Evolutionary conservation across 2,888 invertebrate species (phyloP).

Genomic region (Trachelus iudaicus): DNA sequence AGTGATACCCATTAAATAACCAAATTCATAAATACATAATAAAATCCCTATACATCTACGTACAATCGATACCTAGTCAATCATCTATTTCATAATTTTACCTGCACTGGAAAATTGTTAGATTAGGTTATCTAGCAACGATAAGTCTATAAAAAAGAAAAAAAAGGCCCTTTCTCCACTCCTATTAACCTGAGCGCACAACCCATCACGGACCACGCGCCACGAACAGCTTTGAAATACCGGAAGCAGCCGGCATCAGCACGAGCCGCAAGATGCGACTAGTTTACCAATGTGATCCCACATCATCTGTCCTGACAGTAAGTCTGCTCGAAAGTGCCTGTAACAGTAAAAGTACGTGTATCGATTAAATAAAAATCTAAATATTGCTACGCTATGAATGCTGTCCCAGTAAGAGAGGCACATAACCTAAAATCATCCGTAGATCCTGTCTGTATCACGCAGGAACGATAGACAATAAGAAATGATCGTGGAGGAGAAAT

Average conservation of each 20-base stretch:
- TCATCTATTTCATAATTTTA: not conserved
- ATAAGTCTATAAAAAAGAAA: not conserved
- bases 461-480: not conserved
- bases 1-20: too few species aligned
- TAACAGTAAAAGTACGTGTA: not conserved
- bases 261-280: slow-evolving; percentile 47
- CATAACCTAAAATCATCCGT: not conserved
- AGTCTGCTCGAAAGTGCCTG: slow-evolving; percentile 4
- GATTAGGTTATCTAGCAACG: not conserved
- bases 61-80: not conserved
- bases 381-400: not conserved
- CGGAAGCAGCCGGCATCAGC: slow-evolving; percentile 55
- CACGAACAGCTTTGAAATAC: slow-evolving; percentile 41
- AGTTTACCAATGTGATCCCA: slow-evolving; percentile 35
- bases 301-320: slow-evolving; percentile 28
- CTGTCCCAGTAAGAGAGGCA: not conserved
- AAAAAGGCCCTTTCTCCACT: not conserved
- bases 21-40: too few species aligned
- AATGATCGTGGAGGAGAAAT: not conserved
- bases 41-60: too few species aligned
- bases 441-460: not conserved
- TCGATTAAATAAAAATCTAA: not conserved
- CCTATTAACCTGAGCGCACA: not conserved
- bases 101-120: not conserved
- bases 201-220: slow-evolving; percentile 9